Evolutionary conservation across 2,888 invertebrate species (phyloP).

Genomic region (Coleophora flavipennella): DNA sequence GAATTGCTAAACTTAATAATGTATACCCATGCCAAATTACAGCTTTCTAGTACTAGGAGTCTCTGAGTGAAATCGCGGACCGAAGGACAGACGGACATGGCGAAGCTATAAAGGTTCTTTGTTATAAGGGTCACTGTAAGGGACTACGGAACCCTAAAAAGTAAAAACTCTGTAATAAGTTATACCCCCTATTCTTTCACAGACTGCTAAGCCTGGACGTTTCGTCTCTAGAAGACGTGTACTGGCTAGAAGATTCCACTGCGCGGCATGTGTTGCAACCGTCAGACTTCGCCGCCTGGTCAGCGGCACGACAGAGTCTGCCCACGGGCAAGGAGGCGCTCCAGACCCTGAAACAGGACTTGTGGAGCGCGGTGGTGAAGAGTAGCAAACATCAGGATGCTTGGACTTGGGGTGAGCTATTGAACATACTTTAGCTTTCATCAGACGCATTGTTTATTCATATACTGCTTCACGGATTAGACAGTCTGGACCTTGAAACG

Average conservation of each 20-base stretch:
- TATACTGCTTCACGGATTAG: no score
- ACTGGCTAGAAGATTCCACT: constrained; percentile 89
- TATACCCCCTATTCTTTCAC: neutral
- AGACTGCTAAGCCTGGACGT: constrained; percentile 86
- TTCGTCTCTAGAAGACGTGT: constrained; percentile 89
- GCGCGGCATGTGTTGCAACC: constrained; percentile 82
- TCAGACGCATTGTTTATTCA: no score
- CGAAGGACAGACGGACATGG: no score
- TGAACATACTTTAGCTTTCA: no score
- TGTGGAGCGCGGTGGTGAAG: constrained; percentile 90
- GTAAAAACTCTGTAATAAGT: no score
- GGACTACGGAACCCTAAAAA: no score
- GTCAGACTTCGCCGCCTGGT: constrained; percentile 86
- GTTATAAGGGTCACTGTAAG: no score
- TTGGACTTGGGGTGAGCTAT: constrained; percentile 85
- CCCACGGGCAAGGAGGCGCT: constrained; percentile 87
- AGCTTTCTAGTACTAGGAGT: no score
- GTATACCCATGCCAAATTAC: no score
- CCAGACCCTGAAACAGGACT: constrained; percentile 83
- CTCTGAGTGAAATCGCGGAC: no score
- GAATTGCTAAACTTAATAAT: no score
- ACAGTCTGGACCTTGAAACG: constrained; percentile 84
- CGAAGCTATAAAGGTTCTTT: no score
- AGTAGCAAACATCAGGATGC: constrained; percentile 90
- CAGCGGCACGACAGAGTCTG: constrained; percentile 83